phyloP scores from a whole-genome alignment of 2,888 invertebrate genomes.

The Liopterus haemorrhoidalis region DNA sequence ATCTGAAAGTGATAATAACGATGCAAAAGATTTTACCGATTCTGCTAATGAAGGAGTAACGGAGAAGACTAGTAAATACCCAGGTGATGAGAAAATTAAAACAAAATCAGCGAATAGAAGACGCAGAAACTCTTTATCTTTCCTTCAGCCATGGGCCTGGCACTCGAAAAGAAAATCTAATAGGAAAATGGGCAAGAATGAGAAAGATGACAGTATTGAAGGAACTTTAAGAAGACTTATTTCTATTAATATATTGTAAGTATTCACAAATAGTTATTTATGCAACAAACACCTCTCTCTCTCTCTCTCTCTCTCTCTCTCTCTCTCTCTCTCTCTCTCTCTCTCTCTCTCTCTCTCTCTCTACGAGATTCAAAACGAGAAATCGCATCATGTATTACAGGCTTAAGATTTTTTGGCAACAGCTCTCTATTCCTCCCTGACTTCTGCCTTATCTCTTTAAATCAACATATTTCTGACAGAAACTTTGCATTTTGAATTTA shows the following conservation, averaged over 20 bases:
- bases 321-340: too few species aligned
- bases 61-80: too few species aligned
- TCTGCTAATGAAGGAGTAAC: constrained; percentile 46
- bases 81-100: constrained; percentile 45
- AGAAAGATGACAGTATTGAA: constrained; percentile 58
- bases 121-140: constrained; percentile 66
- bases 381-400: too few species aligned
- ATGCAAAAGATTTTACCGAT: constrained; percentile 26
- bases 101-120: constrained; percentile 46
- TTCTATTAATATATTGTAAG: constrained; percentile 53
- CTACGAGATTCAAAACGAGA: too few species aligned
- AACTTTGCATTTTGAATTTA: too few species aligned
- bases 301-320: too few species aligned
- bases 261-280: constrained; percentile 15
- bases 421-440: too few species aligned
- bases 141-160: constrained; percentile 74
- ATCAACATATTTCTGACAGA: too few species aligned
- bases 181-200: constrained; percentile 50
- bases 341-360: too few species aligned
- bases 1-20: constrained; percentile 30
- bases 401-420: too few species aligned
- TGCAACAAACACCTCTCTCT: too few species aligned
- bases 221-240: constrained; percentile 63
- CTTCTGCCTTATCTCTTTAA: too few species aligned
- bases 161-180: constrained; percentile 56